Evolutionary conservation across 2,113 vertebrate genomes (phyloP), one percentile per base, ranked within the genome.

Genomic region (Carassius gibelio): DNA sequence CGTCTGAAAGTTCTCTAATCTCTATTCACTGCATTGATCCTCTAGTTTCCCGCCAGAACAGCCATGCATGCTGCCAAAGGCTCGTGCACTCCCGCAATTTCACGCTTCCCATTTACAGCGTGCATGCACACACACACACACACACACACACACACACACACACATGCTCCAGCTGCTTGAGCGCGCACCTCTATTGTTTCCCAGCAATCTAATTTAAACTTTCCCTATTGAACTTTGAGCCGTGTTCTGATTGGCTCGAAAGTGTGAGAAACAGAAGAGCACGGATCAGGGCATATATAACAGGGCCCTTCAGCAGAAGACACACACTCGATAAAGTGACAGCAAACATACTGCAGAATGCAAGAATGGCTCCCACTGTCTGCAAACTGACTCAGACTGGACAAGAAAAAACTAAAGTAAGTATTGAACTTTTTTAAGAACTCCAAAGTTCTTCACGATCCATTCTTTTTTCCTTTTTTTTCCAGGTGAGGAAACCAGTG

Each of bases 401-500:
- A 2, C 92, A 93, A 75, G 90, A 93, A 84, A 95, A 93, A 90
- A 92, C 88, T 8, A 96, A 95, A 93, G 95, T 96, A 93, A 94
- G 94, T 92, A n/a, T 42, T 45, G 1, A 23, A 19, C 6, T 50
- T 45, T 50, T 4, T 38, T 38, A 13, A n/a, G 1, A 74, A 13
- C 17, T 30, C 10, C n/a, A n/a, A n/a, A 3, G 11, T 50, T 15
- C 3, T 71, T 21, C 2, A 30, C 17, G 19, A 71, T 21, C 34
- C 36, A 8, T 2, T 34, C 15, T 76, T 13, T 79, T 52, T 50
- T 4, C 9, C 7, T 11, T 7, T 42, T 9, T 80, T 84, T 83
- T 8, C 21, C 93, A 96, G 96, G 81, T 96, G 72, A 95, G 95
- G 52, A 96, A 96, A 87, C 96, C 96, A 0, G 93, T 92, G 61